Conservation (phyloP, 1,140 invertebrate species). For the Neelides sp. region DNA sequence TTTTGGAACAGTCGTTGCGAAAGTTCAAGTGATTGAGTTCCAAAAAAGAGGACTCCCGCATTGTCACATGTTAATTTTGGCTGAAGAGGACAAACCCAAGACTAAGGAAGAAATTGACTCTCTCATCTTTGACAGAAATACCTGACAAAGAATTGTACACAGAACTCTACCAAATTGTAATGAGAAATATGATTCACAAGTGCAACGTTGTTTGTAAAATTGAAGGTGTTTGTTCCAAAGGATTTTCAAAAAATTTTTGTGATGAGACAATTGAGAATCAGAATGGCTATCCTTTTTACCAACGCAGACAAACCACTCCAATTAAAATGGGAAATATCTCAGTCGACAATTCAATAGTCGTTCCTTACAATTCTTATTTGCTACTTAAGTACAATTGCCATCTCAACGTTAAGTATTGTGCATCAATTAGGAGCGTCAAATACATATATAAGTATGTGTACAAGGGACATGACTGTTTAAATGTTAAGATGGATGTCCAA, state of each 20-base stretch:
- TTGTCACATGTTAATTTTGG: slow-evolving; percentile 32
- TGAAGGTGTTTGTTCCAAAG: slow-evolving; percentile 33
- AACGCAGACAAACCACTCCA: slow-evolving; percentile 7
- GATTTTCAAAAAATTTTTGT: slow-evolving; percentile 27
- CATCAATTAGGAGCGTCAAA: slow-evolving; percentile 42
- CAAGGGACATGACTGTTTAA: slow-evolving; percentile 28
- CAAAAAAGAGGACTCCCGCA: slow-evolving; percentile 38
- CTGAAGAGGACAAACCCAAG: slow-evolving; percentile 22
- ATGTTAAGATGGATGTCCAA: slow-evolving; percentile 7
- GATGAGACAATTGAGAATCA: slow-evolving; percentile 31
- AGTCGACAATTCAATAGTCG: slow-evolving; percentile 42
- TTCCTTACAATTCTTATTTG: slow-evolving; percentile 42
- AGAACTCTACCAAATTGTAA: slow-evolving; percentile 12
- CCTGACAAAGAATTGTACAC: slow-evolving; percentile 27
- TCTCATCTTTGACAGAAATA: slow-evolving; percentile 28
- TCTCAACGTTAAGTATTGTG: slow-evolving; percentile 41
- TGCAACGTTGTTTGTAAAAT: slow-evolving; percentile 30
- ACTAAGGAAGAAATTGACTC: slow-evolving; percentile 28
- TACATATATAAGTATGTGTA: slow-evolving; percentile 36
- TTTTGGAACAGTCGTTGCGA: slow-evolving; percentile 29
- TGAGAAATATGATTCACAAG: slow-evolving; percentile 20
- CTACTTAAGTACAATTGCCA: slow-evolving; percentile 40
- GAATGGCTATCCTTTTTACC: slow-evolving; percentile 36
- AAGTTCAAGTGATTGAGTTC: slow-evolving; percentile 33
- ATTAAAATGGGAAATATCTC: background rate